These are phyloP conservation scores for Lagenorhynchus albirostris DNA, from an alignment of 2,113 vertebrate genomes.

Conservation along the genomic window DNA sequence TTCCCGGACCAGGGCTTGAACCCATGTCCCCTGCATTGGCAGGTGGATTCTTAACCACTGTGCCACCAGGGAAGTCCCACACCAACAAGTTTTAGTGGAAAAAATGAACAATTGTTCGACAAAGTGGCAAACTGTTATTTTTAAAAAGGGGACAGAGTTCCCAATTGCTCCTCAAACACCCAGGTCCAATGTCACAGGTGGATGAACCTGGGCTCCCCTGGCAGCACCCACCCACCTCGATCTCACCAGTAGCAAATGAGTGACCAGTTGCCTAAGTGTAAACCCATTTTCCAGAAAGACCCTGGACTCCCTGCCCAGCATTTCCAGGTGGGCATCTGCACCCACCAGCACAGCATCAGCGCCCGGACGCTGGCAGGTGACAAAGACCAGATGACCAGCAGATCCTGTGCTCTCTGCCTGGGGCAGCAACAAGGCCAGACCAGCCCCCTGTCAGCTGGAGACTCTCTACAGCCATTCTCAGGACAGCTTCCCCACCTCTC, in stretches of 20 bases:
- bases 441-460: no score
- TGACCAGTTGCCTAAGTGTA: not conserved
- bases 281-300: not conserved
- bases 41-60: no score
- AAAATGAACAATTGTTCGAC: not conserved
- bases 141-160: not conserved
- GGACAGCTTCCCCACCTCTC: no score
- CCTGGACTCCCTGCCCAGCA: not conserved
- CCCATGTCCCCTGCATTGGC: no score
- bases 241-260: not conserved
- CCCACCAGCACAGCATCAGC: not conserved
- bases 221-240: accelerated
- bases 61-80: no score
- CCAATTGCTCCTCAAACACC: not conserved
- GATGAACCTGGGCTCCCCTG: not conserved
- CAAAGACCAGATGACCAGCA: no score
- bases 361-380: no score
- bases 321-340: not conserved
- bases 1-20: no score
- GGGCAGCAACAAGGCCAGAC: no score
- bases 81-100: not conserved
- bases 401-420: no score
- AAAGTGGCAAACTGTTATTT: not conserved
- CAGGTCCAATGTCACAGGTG: not conserved
- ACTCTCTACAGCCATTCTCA: no score